phyloP scores from a whole-genome alignment of 2,113 vertebrate genomes.

The Pavo muticus region DNA sequence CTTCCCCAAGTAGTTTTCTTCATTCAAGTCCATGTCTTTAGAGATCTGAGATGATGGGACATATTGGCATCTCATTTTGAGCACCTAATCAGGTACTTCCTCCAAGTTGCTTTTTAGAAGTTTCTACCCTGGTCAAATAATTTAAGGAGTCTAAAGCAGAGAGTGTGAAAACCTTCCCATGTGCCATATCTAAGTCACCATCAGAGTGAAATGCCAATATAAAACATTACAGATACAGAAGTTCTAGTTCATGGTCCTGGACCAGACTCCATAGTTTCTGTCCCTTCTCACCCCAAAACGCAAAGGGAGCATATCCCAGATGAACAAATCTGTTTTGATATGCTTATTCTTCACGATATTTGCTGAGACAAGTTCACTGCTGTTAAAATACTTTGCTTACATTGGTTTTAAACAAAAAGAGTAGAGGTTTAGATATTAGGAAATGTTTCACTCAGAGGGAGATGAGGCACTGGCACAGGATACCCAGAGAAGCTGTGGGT shows the following conservation, averaged over 20 bases:
- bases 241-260: neutral
- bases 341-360: neutral
- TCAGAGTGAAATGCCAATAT: neutral
- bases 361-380: neutral
- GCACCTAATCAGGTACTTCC: neutral
- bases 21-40: neutral
- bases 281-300: neutral
- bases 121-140: neutral
- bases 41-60: neutral
- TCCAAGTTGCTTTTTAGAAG: neutral
- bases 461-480: neutral
- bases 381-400: neutral
- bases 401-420: neutral
- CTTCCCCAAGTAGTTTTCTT: neutral
- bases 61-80: neutral
- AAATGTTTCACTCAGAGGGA: neutral
- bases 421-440: neutral
- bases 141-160: neutral
- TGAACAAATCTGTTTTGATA: neutral
- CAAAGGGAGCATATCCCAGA: neutral
- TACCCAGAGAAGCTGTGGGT: neutral
- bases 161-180: neutral
- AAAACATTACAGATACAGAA: neutral
- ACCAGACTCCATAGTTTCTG: neutral
- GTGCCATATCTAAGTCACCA: neutral